A percentile compares a stretch with the other conserved stretches of the same genome.
phyloP scores from a whole-genome alignment of 2,797 vertebrate species.

The Protonibea diacanthus region DNA sequence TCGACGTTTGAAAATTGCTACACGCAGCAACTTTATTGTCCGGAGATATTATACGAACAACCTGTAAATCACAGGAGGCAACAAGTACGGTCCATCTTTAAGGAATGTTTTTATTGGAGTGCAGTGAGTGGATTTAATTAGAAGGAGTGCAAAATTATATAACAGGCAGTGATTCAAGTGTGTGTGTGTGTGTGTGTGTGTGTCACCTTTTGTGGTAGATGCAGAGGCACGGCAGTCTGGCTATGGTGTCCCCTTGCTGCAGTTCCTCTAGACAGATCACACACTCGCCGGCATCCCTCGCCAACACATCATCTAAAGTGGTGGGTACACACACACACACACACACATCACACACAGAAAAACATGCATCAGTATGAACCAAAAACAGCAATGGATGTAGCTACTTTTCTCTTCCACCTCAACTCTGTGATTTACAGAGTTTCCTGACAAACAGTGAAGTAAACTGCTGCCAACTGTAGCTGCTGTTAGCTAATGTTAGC shows the following conservation, averaged over 20 bases:
- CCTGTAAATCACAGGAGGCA: constrained; percentile 40
- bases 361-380: constrained; percentile 52
- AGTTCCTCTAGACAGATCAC: constrained; percentile 99
- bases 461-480: too few species aligned
- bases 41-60: constrained; percentile 28
- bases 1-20: constrained; percentile 28
- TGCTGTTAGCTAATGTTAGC: too few species aligned
- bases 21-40: constrained; percentile 28
- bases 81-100: constrained; percentile 29
- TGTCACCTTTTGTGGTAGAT: constrained; percentile 98
- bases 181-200: constrained; percentile 33
- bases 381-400: constrained; percentile 10
- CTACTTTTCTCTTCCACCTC: too few species aligned
- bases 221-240: constrained; percentile 99
- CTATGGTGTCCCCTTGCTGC: constrained; percentile 97
- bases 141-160: constrained; percentile 55
- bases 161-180: constrained; percentile 43
- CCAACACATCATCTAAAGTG: constrained; percentile 94
- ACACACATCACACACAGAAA: constrained; percentile 26
- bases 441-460: too few species aligned
- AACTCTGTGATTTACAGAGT: too few species aligned
- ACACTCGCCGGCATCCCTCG: constrained; percentile 96
- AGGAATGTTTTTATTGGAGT: constrained; percentile 39
- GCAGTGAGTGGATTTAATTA: constrained; percentile 61
- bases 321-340: constrained; percentile 47